These are phyloP conservation scores for Merodon equestris DNA, from an alignment of 2,888 invertebrate genomes.

Conservation along the genomic window DNA sequence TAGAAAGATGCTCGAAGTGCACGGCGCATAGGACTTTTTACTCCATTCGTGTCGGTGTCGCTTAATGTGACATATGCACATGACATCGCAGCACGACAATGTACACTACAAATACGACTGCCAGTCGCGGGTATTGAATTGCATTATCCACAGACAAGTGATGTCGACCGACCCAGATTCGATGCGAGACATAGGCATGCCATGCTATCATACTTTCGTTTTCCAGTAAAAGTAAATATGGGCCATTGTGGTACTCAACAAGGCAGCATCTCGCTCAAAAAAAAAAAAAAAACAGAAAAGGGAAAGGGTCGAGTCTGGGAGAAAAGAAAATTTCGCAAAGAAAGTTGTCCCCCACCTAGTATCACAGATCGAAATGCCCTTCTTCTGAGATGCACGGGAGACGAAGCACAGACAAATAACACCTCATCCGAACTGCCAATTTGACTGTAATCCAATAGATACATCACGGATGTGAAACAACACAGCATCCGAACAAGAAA, in stretches of 20 bases:
- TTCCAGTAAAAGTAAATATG: slow-evolving; percentile 61
- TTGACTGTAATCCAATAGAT: slow-evolving; percentile 6
- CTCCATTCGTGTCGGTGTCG: too few relatives aligned
- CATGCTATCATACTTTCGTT: slow-evolving; percentile 56
- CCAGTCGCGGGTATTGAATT: too few relatives aligned
- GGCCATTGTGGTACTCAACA: slow-evolving; percentile 51
- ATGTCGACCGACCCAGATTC: slow-evolving; percentile 58
- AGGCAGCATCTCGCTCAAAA: slow-evolving; percentile 1
- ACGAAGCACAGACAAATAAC: slow-evolving; percentile 1
- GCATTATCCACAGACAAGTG: slow-evolving; percentile 42
- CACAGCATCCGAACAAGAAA: slow-evolving; percentile 25
- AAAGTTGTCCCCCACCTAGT: slow-evolving; percentile 37
- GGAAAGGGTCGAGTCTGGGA: slow-evolving; percentile 43
- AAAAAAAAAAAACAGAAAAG: slow-evolving; percentile 32
- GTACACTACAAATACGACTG: too few relatives aligned
- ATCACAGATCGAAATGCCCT: slow-evolving; percentile 13
- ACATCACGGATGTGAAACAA: slow-evolving; percentile 43
- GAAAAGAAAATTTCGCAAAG: slow-evolving; percentile 44
- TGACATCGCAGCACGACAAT: too few relatives aligned
- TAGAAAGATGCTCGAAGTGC: too few relatives aligned
- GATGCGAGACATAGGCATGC: slow-evolving; percentile 20
- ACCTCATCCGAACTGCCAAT: slow-evolving; percentile 16
- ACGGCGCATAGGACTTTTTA: too few relatives aligned
- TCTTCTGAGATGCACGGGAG: not conserved
- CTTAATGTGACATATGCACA: too few relatives aligned